Conservation (phyloP, 2,113 vertebrate species). For the Euleptes europaea region DNA sequence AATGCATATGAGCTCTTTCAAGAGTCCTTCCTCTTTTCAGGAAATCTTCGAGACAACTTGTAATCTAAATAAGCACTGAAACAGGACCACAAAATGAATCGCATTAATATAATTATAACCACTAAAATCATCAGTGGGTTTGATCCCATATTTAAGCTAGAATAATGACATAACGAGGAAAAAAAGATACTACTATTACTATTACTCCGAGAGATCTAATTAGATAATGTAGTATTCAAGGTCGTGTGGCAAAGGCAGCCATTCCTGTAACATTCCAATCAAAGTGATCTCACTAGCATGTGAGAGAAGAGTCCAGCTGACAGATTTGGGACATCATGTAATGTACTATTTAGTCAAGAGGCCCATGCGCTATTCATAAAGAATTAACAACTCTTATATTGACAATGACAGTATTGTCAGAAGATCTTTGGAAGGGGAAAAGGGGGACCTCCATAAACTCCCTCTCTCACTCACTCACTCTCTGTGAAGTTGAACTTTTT, state of each 20-base stretch:
- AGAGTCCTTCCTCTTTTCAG: slow-evolving; percentile 56
- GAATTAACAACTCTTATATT: slow-evolving; percentile 77
- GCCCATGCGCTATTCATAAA: slow-evolving; percentile 79
- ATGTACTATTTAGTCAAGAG: slow-evolving; percentile 76
- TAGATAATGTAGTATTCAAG: slow-evolving; percentile 53
- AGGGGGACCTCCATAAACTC: slow-evolving; percentile 69
- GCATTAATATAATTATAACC: slow-evolving; percentile 70
- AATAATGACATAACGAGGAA: slow-evolving; percentile 61
- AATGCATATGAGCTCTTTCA: slow-evolving; percentile 2
- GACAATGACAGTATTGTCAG: slow-evolving; percentile 91
- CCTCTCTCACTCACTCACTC: slow-evolving; percentile 22
- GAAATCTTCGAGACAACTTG: slow-evolving; percentile 64
- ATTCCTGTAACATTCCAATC: slow-evolving; percentile 65
- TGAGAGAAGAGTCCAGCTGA: slow-evolving; percentile 76
- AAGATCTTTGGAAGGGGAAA: slow-evolving; percentile 72
- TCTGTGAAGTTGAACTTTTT: slow-evolving; percentile 83
- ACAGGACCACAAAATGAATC: slow-evolving; percentile 79
- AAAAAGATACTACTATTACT: slow-evolving; percentile 3
- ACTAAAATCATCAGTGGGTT: slow-evolving; percentile 73
- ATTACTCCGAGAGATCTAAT: slow-evolving; percentile 51
- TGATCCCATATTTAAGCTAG: slow-evolving; percentile 60
- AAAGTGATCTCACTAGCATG: slow-evolving; percentile 75
- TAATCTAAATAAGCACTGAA: slow-evolving; percentile 70
- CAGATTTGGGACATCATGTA: slow-evolving; percentile 70
- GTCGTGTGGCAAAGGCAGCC: slow-evolving; percentile 47